Base-by-base conservation (phyloP, 1,140 invertebrate genomes). In the Sitobion miscanthi region DNA sequence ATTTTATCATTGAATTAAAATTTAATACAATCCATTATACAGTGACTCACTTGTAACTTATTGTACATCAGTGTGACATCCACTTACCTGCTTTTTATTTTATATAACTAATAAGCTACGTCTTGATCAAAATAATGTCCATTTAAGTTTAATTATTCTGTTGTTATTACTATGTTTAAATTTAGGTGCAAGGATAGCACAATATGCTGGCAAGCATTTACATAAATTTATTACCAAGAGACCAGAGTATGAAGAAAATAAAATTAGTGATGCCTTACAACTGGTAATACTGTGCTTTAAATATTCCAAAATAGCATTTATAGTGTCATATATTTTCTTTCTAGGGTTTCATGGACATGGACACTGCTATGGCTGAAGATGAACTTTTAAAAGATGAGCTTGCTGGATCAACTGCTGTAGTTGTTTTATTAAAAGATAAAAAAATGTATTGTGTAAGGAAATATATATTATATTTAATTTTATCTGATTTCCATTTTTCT, bases 341-440 rank as follows among this genome's bases (percentile, higher is more conserved):
- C 90, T 94, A 97, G 96, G 98, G 97, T 92, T 99, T 99, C 95
- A 95, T 99, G 38, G 97, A 98, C 94, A 95, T 99, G 83, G 99
- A 99, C 96, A 96, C 97, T 94, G 97, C 97, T 93, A 99, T 99
- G 99, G 95, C 97, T 93, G 96, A 97, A 94, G 98, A 99, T 95
- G 97, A 98, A 86, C 95, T 96, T 86, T 96, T 99, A 94, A 98
- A 97, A 95, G 97, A 98, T 95, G 98, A 99, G 95, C 96, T 98
- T 94, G 98, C 98, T 69, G 99, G 99, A 54, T 98, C 98, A 35
- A 99, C 99, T 90, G 99, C 99, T 14, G 97, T 99, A 45, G 96
- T 97, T 92, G 96, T 98, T 69, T 95, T 99, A 1, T 96, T 99
- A 38, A 98, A 98, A 95, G 96, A 98, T 94, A 97, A 97, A 94